Percentiles rank a stretch among this genome's conserved stretches.
Evolutionary conservation across 1,140 invertebrate genomes (phyloP).

Genomic region (Whitmania pigra): DNA sequence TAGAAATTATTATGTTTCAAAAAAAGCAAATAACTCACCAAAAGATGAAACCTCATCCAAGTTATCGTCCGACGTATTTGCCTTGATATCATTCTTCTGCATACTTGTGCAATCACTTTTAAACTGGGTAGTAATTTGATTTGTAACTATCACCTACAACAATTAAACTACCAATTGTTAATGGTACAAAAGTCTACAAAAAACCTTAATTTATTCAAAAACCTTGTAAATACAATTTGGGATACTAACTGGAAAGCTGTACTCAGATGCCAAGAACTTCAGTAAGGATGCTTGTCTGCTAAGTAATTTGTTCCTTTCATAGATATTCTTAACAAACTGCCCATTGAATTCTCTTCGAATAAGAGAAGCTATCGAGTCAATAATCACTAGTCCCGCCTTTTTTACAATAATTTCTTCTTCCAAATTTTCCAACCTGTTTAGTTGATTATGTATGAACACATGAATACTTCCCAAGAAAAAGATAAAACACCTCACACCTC

Average conservation of each 20-base stretch:
- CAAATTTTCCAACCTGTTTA: conserved; percentile 29
- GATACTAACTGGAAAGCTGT: conserved; percentile 33
- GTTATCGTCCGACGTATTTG: too few relatives aligned
- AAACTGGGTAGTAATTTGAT: too few relatives aligned
- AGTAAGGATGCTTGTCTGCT: conserved; percentile 31
- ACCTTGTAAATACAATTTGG: conserved; percentile 1
- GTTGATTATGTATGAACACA: conserved; percentile 25
- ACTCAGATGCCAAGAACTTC: conserved; percentile 33
- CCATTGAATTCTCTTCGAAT: conserved; percentile 33
- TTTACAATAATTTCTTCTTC: conserved; percentile 32
- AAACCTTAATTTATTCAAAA: too few relatives aligned
- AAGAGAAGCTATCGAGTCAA: conserved; percentile 35
- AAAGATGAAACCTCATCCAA: too few relatives aligned
- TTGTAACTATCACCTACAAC: conserved; percentile 27
- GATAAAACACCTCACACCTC: conserved; percentile 25
- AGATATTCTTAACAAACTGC: conserved; percentile 26
- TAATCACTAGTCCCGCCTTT: conserved; percentile 29
- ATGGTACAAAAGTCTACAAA: too few relatives aligned
- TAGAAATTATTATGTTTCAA: too few relatives aligned
- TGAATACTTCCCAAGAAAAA: conserved; percentile 22
- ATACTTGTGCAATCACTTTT: too few relatives aligned
- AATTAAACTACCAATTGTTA: not conserved
- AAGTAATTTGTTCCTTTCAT: conserved; percentile 33
- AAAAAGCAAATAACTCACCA: too few relatives aligned
- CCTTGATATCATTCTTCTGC: too few relatives aligned